These are phyloP conservation scores for Chrysopa pallens DNA, from an alignment of 1,140 invertebrate genomes.

Conservation along the genomic window DNA sequence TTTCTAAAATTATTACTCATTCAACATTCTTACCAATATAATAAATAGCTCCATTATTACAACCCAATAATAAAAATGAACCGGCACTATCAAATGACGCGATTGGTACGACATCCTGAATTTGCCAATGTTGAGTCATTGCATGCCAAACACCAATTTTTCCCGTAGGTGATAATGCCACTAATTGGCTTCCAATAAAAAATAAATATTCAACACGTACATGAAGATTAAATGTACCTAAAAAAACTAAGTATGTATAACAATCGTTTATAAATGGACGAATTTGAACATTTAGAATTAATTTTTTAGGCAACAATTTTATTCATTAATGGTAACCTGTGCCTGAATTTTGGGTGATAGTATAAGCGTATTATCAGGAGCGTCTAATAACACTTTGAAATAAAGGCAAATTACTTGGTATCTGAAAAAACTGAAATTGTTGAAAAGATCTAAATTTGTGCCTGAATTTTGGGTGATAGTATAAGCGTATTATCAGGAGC, in stretches of 20 bases:
- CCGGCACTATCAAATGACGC: constrained; percentile 92
- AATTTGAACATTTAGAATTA: too few relatives aligned
- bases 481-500: too few relatives aligned
- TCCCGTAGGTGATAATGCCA: constrained; percentile 82
- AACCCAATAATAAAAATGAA: constrained; percentile 84
- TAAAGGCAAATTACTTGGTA: too few relatives aligned
- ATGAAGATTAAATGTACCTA: constrained; percentile 73
- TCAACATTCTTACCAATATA: constrained; percentile 61
- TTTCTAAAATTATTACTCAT: constrained; percentile 5
- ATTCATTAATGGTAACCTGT: too few relatives aligned
- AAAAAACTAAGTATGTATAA: constrained; percentile 13
- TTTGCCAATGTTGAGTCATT: constrained; percentile 96
- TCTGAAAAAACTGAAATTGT: too few relatives aligned
- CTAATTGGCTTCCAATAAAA: constrained; percentile 93
- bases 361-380: too few relatives aligned
- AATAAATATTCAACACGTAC: constrained; percentile 89
- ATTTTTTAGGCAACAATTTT: too few relatives aligned
- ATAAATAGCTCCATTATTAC: constrained; percentile 92
- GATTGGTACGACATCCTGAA: constrained; percentile 87
- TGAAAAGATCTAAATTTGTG: too few relatives aligned
- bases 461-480: too few relatives aligned
- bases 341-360: too few relatives aligned
- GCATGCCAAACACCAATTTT: constrained; percentile 98
- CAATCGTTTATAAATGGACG: too few relatives aligned
- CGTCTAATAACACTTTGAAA: too few relatives aligned